Evolutionary conservation across 2,797 vertebrate genomes (phyloP).

Genomic region (Basileuterus tristriatus): DNA sequence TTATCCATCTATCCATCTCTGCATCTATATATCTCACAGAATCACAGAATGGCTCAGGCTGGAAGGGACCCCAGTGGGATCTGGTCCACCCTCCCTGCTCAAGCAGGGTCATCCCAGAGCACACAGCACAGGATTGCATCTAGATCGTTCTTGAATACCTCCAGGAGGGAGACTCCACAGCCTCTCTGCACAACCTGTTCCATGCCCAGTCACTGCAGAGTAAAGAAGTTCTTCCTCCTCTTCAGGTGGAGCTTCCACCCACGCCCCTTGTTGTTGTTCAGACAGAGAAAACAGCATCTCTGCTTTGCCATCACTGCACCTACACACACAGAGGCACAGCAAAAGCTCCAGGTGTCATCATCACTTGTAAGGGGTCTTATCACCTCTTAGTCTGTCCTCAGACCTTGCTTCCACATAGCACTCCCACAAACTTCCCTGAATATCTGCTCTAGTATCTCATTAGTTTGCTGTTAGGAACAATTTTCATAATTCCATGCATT

Average conservation of each 20-base stretch:
- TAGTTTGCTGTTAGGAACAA: background rate
- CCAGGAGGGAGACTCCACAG: background rate
- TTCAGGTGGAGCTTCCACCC: background rate
- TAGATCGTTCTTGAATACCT: fast-evolving
- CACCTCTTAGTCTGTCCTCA: background rate
- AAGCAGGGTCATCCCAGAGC: background rate
- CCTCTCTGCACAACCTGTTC: background rate
- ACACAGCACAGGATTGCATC: fast-evolving
- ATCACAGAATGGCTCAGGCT: too few relatives aligned
- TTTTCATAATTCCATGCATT: background rate
- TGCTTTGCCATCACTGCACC: background rate
- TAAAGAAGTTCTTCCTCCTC: background rate
- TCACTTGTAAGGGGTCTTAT: background rate
- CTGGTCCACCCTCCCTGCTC: background rate
- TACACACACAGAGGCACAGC: background rate
- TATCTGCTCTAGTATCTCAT: background rate
- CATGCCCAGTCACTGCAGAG: background rate
- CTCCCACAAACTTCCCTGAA: background rate
- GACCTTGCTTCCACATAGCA: background rate
- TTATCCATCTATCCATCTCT: background rate
- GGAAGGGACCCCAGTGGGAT: background rate
- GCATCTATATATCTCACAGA: background rate
- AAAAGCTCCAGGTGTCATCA: background rate
- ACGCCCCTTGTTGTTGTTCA: background rate
- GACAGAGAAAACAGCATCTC: background rate